These are phyloP conservation scores for Streptopelia turtur DNA, from an alignment of 2,797 vertebrate genomes.

Conservation along the genomic window DNA sequence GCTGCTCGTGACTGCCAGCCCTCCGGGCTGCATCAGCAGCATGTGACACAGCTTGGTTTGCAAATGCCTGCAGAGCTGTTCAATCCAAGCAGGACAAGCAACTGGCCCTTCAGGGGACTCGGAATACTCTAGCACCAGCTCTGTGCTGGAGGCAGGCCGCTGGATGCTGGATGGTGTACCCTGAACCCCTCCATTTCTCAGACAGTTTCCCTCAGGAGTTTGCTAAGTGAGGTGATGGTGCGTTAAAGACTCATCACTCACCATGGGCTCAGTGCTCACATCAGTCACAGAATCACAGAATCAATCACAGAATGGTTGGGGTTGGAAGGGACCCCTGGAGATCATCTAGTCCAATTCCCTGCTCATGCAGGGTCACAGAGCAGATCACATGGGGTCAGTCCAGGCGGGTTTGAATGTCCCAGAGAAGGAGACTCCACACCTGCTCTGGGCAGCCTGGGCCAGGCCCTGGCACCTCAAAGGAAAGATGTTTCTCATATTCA, in stretches of 20 bases:
- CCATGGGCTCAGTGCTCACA: neutral
- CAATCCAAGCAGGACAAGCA: neutral
- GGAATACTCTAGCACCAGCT: neutral
- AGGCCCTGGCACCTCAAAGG: too few relatives aligned
- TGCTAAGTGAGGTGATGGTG: neutral
- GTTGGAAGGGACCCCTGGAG: too few relatives aligned
- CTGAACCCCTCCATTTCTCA: neutral
- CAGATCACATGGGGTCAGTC: too few relatives aligned
- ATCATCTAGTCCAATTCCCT: too few relatives aligned
- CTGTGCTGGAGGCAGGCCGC: neutral
- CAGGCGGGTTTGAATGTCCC: too few relatives aligned
- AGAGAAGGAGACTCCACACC: too few relatives aligned
- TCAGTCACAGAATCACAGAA: too few relatives aligned
- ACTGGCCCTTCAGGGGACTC: accelerated
- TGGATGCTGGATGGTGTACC: neutral
- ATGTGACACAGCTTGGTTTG: neutral
- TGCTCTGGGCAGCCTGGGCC: too few relatives aligned
- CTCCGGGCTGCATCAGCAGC: neutral
- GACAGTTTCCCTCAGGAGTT: neutral
- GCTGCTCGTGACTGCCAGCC: neutral
- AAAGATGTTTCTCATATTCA: too few relatives aligned
- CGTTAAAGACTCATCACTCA: neutral
- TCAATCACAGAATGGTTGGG: too few relatives aligned
- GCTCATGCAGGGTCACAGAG: too few relatives aligned
- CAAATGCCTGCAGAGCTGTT: neutral